Base-by-base conservation (phyloP, 2,797 vertebrate species). In the Hoplostethus mediterraneus region DNA sequence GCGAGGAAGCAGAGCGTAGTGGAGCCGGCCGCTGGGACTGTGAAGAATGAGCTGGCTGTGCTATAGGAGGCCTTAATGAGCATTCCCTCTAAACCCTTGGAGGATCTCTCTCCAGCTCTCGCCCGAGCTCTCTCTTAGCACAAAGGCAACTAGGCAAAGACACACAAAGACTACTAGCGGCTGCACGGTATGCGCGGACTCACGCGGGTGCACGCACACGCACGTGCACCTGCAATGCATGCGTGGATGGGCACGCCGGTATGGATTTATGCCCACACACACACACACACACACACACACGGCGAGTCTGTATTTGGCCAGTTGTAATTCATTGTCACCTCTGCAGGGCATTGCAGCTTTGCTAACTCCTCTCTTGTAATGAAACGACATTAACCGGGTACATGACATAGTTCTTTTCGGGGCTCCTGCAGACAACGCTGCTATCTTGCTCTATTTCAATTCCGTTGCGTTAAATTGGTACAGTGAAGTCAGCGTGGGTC, bases 31-130 rank as follows among this genome's bases (percentile, higher is more conserved):
- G 84, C 80, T 88, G 88, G 90, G 88, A 91, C 87, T 73, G 84
- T 89, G 90, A 91, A 86, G 90, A 88, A 91, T 90, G 91, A 91
- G 92, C 87, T 84, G 86, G 86, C 85, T 74, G 81, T 83, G 88
- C 91, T 92, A 84, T 84, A 91, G 89, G 87, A 90, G 88, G 87
- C 92, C 90, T 93, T 93, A 92, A 93, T 91, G 92, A 93, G 92
- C 90, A 84, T 90, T 90, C 85, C 71, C 84, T 87, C 84, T 85
- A 90, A 92, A 91, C 90, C 90, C 89, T 79, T 79, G 77, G 90
- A 90, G 91, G 91, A 84, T 72, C 83, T 80, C 88, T 89, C 73
- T 56, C 69, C 87, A 84, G 81, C 89, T 86, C 84, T 88, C 77
- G 60, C 87, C 79, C 87, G 82, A 83, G 88, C 86, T 86, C 84